phyloP scores from a whole-genome alignment of 2,888 invertebrate genomes.

The Acleris literana region DNA sequence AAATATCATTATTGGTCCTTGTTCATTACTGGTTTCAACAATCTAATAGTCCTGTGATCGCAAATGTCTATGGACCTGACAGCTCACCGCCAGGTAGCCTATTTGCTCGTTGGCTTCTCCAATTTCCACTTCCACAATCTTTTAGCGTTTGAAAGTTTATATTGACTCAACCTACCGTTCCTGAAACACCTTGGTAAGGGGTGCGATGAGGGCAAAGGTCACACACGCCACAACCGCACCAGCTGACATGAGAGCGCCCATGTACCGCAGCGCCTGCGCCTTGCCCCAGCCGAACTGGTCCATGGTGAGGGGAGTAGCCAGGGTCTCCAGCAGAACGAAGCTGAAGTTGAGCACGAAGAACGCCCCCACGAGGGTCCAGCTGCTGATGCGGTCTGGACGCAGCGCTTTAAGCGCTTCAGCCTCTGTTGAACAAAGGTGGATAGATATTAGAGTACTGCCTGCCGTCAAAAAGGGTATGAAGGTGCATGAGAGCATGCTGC shows the following conservation, averaged over 20 bases:
- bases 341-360: conserved; percentile 94
- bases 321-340: conserved; percentile 93
- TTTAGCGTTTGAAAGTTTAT: too few species aligned
- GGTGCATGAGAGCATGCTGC: too few species aligned
- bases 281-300: conserved; percentile 95
- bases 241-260: conserved; percentile 92
- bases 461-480: too few species aligned
- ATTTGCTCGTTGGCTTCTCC: too few species aligned
- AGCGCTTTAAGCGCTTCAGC: conserved; percentile 87
- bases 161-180: conserved; percentile 81
- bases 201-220: conserved; percentile 88
- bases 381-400: conserved; percentile 89
- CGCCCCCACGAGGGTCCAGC: conserved; percentile 90
- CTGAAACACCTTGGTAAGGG: conserved; percentile 87
- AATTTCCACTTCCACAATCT: too few species aligned
- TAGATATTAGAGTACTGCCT: too few species aligned
- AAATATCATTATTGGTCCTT: too few species aligned
- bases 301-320: conserved; percentile 93
- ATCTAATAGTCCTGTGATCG: too few species aligned
- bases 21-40: too few species aligned
- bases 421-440: conserved; percentile 71
- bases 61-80: too few species aligned
- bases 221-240: conserved; percentile 90
- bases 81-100: too few species aligned
- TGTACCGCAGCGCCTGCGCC: conserved; percentile 89